Evolutionary conservation across 1,140 invertebrate species (phyloP).

Genomic region (Anadara kagoshimensis): DNA sequence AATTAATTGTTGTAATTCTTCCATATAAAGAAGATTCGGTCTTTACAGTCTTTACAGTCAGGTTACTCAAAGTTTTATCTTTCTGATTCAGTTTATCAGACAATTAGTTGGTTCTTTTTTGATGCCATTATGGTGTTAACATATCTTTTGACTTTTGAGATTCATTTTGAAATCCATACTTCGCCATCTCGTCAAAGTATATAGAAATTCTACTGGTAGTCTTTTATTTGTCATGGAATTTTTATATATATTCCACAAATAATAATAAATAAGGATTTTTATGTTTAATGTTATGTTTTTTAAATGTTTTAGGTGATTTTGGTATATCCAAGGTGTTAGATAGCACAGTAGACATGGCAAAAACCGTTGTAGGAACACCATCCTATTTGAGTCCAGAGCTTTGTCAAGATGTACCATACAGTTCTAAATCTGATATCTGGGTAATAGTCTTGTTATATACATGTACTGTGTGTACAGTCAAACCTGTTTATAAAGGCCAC

Average conservation of each 20-base stretch:
- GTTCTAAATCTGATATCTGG: conserved; percentile 72
- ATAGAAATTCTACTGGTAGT: too few species aligned
- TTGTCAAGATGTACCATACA: conserved; percentile 72
- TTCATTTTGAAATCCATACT: too few species aligned
- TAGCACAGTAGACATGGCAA: conserved; percentile 68
- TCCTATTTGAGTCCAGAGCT: conserved; percentile 70
- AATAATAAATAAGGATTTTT: too few species aligned
- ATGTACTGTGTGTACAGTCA: neutral
- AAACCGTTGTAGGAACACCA: conserved; percentile 71
- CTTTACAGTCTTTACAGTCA: neutral
- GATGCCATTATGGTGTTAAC: neutral
- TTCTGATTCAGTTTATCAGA: neutral
- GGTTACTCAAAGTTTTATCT: neutral
- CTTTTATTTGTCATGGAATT: too few species aligned
- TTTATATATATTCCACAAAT: too few species aligned
- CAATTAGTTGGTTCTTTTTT: neutral
- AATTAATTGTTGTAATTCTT: too few species aligned
- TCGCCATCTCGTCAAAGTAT: too few species aligned
- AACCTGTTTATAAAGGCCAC: too few species aligned
- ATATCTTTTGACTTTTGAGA: too few species aligned
- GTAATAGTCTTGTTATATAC: conserved; percentile 36
- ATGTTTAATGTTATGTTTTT: neutral
- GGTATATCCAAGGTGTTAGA: conserved; percentile 71
- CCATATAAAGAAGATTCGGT: too few species aligned
- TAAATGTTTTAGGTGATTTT: conserved; percentile 67